phyloP scores from a whole-genome alignment of 23 tunicate species.

The Halocynthia roretzi region DNA sequence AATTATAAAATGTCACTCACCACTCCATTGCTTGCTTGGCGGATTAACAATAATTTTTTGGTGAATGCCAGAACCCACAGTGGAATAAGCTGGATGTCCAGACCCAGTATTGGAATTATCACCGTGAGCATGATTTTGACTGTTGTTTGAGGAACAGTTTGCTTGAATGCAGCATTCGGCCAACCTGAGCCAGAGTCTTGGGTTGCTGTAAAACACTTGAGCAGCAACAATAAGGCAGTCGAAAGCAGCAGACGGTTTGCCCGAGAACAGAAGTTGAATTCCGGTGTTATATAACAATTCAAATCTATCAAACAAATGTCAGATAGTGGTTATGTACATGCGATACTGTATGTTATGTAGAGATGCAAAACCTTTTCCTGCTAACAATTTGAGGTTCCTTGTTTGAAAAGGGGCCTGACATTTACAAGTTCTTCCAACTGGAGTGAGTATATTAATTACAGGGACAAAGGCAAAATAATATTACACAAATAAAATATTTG shows the following conservation, averaged over 20 bases:
- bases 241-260: constrained; percentile 57
- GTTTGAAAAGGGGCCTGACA: too few species aligned
- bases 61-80: constrained; percentile 42
- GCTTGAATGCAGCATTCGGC: constrained; percentile 92
- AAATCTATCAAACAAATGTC: constrained; percentile 25
- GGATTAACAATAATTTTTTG: constrained; percentile 43
- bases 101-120: not conserved
- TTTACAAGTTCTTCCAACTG: too few species aligned
- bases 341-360: not conserved
- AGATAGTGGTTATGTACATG: too few species aligned
- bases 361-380: not conserved
- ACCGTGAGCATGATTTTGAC: constrained; percentile 3
- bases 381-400: too few species aligned
- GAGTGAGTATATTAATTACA: too few species aligned
- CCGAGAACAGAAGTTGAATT: constrained; percentile 43
- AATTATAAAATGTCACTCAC: not conserved
- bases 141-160: constrained; percentile 7
- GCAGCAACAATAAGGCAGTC: constrained; percentile 59
- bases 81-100: constrained; percentile 8
- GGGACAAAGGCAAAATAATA: too few species aligned
- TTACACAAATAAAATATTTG: not conserved
- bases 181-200: constrained; percentile 79
- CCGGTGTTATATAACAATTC: constrained; percentile 85
- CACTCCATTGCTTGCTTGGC: constrained; percentile 6
- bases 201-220: constrained; percentile 50